Evolutionary conservation across 2,797 vertebrate species (phyloP).

Genomic region (Ibycter americanus): DNA sequence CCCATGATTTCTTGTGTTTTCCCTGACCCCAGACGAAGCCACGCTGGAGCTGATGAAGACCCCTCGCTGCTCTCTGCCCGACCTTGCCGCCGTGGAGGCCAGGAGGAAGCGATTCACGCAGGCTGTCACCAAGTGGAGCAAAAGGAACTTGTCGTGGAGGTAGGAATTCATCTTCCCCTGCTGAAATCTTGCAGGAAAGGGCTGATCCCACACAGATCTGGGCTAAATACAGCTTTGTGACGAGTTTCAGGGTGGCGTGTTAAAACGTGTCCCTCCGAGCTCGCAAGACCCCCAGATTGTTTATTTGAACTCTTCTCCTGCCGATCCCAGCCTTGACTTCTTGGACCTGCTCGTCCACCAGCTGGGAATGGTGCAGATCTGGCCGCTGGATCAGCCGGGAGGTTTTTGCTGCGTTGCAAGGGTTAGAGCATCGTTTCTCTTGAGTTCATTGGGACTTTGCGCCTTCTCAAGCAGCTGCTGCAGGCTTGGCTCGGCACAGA

Average conservation of each 20-base stretch:
- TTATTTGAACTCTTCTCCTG: neutral
- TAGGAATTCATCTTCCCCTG: conserved; percentile 45
- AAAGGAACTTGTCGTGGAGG: conserved; percentile 97
- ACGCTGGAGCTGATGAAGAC: conserved; percentile 93
- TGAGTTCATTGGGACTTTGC: neutral
- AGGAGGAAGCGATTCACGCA: conserved; percentile 79
- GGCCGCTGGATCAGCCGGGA: neutral
- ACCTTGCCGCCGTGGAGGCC: conserved; percentile 71
- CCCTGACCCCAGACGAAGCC: conserved; percentile 80
- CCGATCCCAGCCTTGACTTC: neutral
- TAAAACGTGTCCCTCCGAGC: accelerated
- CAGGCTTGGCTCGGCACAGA: neutral
- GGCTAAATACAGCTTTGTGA: neutral
- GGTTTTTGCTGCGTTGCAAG: neutral
- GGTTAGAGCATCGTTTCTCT: neutral
- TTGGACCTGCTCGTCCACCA: accelerated
- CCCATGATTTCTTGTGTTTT: neutral
- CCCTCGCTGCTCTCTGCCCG: conserved; percentile 93
- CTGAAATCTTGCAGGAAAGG: neutral
- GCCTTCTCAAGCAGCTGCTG: neutral
- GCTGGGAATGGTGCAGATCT: neutral
- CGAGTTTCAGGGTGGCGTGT: neutral
- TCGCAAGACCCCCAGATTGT: neutral
- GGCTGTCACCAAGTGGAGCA: conserved; percentile 88
- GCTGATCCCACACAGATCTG: neutral